Evolutionary conservation across 1,140 invertebrate species (phyloP).

Genomic region (Andrena cerasifolii): DNA sequence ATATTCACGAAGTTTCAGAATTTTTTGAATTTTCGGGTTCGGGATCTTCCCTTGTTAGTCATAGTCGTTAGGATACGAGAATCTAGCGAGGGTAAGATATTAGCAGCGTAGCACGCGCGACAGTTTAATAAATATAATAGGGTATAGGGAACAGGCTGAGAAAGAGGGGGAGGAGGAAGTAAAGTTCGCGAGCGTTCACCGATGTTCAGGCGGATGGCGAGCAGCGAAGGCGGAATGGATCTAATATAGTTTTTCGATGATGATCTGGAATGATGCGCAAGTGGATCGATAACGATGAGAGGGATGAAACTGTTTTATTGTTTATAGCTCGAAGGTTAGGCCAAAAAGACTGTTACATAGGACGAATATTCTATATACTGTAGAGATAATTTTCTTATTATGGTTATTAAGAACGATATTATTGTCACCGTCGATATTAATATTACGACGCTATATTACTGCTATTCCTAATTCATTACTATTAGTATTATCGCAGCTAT

Average conservation of each 20-base stretch:
- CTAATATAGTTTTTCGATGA: neutral
- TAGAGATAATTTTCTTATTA: conserved; percentile 75
- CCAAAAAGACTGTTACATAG: conserved; percentile 80
- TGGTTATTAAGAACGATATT: conserved; percentile 70
- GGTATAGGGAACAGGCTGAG: neutral
- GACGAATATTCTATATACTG: conserved; percentile 71
- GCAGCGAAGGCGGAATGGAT: neutral
- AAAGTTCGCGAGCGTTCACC: neutral
- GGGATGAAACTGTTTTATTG: conserved; percentile 73
- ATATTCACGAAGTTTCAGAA: too few relatives aligned
- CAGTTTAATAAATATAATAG: neutral
- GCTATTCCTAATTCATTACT: conserved; percentile 59
- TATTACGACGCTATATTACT: conserved; percentile 47
- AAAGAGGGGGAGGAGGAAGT: neutral
- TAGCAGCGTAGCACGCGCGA: conserved; percentile 28
- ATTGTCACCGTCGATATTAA: conserved; percentile 65
- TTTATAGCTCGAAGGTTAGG: conserved; percentile 77
- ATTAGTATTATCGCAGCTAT: conserved; percentile 68
- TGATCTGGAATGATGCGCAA: neutral
- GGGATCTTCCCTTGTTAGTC: too few relatives aligned
- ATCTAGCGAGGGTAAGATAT: conserved; percentile 52
- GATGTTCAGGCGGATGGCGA: neutral
- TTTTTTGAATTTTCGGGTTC: too few relatives aligned
- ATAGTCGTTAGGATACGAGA: conserved; percentile 69
- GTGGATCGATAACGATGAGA: neutral